A percentile compares a stretch with the other conserved stretches of the same genome.
Conservation (phyloP, 1,140 invertebrate species). For the Periplaneta americana region DNA sequence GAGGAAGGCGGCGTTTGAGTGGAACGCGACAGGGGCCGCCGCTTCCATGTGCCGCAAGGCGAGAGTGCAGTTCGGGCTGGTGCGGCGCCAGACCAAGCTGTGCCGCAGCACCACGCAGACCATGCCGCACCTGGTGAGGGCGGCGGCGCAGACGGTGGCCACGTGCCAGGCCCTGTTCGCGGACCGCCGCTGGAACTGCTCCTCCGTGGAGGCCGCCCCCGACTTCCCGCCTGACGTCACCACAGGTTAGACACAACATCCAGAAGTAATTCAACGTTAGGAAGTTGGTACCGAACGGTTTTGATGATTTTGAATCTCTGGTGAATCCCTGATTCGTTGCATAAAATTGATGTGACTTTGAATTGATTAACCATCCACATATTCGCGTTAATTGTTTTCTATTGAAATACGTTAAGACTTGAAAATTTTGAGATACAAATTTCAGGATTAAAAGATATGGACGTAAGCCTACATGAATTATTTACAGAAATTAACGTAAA, state of each 20-base stretch:
- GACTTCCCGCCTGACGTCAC: constrained; percentile 66
- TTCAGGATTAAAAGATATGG: too few species aligned
- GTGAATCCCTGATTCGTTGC: too few species aligned
- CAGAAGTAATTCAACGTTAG: too few species aligned
- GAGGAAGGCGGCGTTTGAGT: not conserved
- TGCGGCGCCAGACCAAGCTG: constrained; percentile 53
- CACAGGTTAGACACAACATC: constrained; percentile 55
- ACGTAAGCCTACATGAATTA: too few species aligned
- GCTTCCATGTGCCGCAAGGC: constrained; percentile 33
- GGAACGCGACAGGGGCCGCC: constrained; percentile 17
- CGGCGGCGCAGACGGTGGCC: constrained; percentile 57
- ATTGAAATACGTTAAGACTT: too few species aligned
- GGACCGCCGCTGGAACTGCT: constrained; percentile 80
- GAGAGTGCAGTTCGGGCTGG: constrained; percentile 47
- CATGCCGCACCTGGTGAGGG: constrained; percentile 68
- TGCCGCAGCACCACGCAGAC: constrained; percentile 58
- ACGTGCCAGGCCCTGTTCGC: constrained; percentile 68
- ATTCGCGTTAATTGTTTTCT: too few species aligned
- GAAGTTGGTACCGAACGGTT: too few species aligned
- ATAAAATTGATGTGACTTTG: not conserved
- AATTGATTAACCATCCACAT: too few species aligned
- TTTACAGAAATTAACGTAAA: too few species aligned
- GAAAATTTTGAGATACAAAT: too few species aligned
- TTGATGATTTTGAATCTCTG: too few species aligned
- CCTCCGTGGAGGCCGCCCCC: constrained; percentile 65